Evolutionary conservation across 2,888 invertebrate species (phyloP).

Genomic region (Caenorhabditis wallacei): DNA sequence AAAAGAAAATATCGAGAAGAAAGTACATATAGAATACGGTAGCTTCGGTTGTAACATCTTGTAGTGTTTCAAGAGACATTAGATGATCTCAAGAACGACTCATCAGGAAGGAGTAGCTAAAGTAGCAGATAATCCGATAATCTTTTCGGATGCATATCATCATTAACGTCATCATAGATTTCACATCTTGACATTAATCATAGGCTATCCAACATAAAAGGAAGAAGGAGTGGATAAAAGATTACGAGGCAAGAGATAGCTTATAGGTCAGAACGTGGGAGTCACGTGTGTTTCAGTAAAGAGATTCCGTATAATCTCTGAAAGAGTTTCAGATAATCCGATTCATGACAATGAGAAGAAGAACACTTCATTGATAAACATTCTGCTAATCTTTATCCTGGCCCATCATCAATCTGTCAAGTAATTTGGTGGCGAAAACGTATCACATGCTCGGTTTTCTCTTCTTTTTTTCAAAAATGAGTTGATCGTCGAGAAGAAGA

Average conservation of each 20-base stretch:
- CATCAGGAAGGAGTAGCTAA: constrained; percentile 18
- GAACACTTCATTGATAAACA: constrained; percentile 12
- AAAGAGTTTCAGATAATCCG: constrained; percentile 35
- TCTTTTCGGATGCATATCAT: constrained; percentile 1
- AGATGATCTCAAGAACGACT: constrained; percentile 2
- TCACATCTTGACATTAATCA: constrained; percentile 30
- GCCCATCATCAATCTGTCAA: constrained; percentile 20
- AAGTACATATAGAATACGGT: neutral
- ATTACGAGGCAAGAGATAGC: constrained; percentile 4
- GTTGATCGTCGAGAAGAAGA: constrained; percentile 1
- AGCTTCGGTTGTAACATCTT: neutral
- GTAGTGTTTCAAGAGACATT: neutral
- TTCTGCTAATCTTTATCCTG: constrained; percentile 9
- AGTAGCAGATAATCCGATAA: constrained; percentile 11
- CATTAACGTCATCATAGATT: constrained; percentile 43
- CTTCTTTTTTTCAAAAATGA: neutral
- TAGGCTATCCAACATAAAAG: neutral
- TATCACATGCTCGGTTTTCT: constrained; percentile 3
- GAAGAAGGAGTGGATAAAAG: neutral
- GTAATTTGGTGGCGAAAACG: neutral
- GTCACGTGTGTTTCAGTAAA: constrained; percentile 5
- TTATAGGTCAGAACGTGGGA: constrained; percentile 34
- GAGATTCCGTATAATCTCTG: neutral
- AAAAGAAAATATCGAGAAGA: too few species aligned
- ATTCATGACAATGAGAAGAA: constrained; percentile 1